Base-by-base conservation (phyloP, 2,888 invertebrate genomes). In the Drosophila pseudotalamancana region DNA sequence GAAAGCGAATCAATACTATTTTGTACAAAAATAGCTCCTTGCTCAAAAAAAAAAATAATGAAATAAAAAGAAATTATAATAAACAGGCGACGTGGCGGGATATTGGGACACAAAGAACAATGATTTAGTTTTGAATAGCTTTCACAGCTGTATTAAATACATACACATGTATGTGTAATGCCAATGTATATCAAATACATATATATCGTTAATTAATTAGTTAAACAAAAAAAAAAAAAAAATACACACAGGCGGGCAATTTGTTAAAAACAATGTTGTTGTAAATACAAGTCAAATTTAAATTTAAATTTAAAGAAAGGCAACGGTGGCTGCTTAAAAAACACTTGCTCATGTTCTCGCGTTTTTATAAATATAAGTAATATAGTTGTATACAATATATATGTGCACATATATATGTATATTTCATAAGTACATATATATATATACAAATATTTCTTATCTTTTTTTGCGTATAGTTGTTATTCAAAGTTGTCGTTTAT, bases 301-400 rank as follows among this genome's bases (percentile, higher is more conserved):
- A 51, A 50, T 68, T 65, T 51, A 64, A 61, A 61, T 68, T 68
- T 35, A 40, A 63, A 56, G 72, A 66, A 85, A 81, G 86, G 80
- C 86, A 85, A 85, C 86, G 76, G 75, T 66, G 76, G 86, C 82
- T 85, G 75, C 79, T 83, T 69, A 73, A 64, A 72, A 80, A 70
- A 76, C 63, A 78, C 60, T 72, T 71, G 65, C 50, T 64, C 65
- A 67, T 66, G 50, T 64, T 71, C 37, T 60, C 40, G 45, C 50
- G 37, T 60, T 40, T 57, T 16, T 35, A 42, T 60, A 45, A 37
- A 31, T 61, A 60, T 72, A 64, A 64, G 19, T 23, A 55, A 57
- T 51, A 51, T 70, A 35, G 50, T 57, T 23, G n/a, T 8, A 14
- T 14, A 16, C n/a, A 19, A 43, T 65, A 42, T 59, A 27, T 59